Conservation (phyloP, 2,113 vertebrate genomes). For the Otolemur garnettii region DNA sequence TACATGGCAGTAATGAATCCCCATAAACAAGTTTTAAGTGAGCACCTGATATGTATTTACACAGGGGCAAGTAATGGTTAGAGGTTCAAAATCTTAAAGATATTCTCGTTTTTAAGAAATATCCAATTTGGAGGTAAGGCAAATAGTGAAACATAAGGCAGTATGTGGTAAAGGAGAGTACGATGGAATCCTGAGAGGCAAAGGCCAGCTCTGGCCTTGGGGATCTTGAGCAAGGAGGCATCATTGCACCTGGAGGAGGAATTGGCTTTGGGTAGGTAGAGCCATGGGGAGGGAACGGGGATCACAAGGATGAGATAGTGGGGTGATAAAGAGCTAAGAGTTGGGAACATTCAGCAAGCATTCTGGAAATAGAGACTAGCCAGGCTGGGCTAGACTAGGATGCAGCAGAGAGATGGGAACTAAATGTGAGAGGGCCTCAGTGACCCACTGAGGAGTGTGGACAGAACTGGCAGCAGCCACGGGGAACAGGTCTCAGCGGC, state of each 20-base stretch:
- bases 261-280: not conserved
- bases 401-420: not conserved
- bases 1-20: not conserved
- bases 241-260: not conserved
- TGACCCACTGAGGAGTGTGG: not conserved
- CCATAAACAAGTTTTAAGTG: not conserved
- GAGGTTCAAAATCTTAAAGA: not conserved
- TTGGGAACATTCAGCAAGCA: not conserved
- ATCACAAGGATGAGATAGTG: not conserved
- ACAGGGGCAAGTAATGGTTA: not conserved
- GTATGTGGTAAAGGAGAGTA: not conserved
- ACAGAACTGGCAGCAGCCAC: too few species aligned
- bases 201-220: too few species aligned
- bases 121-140: not conserved
- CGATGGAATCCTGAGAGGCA: not conserved
- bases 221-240: not conserved
- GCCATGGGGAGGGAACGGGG: rapidly evolving
- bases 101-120: not conserved
- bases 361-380: not conserved
- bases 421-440: not conserved
- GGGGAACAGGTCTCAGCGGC: not conserved
- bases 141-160: not conserved
- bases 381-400: not conserved
- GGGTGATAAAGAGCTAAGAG: not conserved
- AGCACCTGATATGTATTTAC: not conserved